Evolutionary conservation across 2,797 vertebrate species (phyloP), one percentile per base, ranked within the genome.

Genomic region (Typhlichthys subterraneus): DNA sequence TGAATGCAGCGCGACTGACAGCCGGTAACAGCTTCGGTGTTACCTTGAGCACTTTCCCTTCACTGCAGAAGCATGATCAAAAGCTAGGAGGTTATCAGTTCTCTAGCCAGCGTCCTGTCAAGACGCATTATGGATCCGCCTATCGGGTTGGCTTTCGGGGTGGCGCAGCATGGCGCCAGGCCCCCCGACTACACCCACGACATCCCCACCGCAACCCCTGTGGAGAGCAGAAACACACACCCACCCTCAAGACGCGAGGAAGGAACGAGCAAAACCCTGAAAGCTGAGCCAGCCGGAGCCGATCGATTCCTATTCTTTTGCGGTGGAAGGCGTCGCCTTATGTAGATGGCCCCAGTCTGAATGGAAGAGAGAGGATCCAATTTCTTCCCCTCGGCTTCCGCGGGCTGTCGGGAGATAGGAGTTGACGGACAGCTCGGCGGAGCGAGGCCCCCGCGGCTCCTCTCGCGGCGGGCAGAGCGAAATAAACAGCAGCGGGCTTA

Each of bases 401-500:
- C 67, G 69, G 82, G 33, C 85, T 88, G 87, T 90, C 87, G 85
- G 87, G 74, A 84, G 89, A 90, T 90, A 89, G 87, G 76, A 66
- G 77, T 61, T 92, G 90, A 92, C 67, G 91, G 91, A 92, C 91
- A 89, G 90, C 81, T 85, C 80, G 65, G 81, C n/a, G 81, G 82
- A 75, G 84, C 78, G 15, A 77, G 56, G 78, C 69, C 82, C 82
- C 77, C 67, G 80, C 82, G 77, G 85, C 78, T 79, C 75, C 80
- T 81, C 71, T 88, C 85, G 80, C 67, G 74, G 74, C 82, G 82
- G 83, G 83, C 75, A 38, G 79, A 75, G 7, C 7, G 82, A 87
- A 85, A 86, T 89, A 91, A 91, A 92, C 88, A 88, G 86, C 84
- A 80, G 73, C 69, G 19, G 81, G 87, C 90, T 93, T 92, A 93